These are phyloP conservation scores for Sinotaia quadrata DNA, from an alignment of 2,888 invertebrate genomes.

Conservation along the genomic window DNA sequence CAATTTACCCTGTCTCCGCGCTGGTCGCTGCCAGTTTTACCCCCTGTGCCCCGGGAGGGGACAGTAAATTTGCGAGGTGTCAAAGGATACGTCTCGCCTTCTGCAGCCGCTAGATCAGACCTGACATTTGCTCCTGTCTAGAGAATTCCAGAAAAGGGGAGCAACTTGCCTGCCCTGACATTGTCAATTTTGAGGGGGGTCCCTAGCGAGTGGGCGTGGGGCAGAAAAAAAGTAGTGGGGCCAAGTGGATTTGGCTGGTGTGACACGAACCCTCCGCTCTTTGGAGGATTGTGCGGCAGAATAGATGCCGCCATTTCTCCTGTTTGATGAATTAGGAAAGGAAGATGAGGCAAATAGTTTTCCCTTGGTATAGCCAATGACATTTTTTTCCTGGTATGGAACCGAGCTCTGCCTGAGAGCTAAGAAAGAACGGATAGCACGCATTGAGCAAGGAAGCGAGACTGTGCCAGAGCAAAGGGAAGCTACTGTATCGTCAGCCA, in stretches of 20 bases:
- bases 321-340: constrained; percentile 27
- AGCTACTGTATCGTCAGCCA: background rate
- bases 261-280: constrained; percentile 7
- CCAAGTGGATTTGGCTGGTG: constrained; percentile 21
- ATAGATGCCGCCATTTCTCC: constrained; percentile 1
- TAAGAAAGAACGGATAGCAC: background rate
- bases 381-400: constrained; percentile 1
- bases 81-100: constrained; percentile 10
- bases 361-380: constrained; percentile 8
- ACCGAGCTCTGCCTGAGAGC: background rate
- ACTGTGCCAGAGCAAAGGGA: background rate
- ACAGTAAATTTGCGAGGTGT: constrained; percentile 25
- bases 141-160: constrained; percentile 15
- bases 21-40: background rate
- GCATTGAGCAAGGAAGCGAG: background rate
- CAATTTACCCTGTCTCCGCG: background rate
- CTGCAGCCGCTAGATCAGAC: constrained; percentile 9
- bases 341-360: constrained; percentile 23
- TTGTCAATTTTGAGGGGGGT: constrained; percentile 19
- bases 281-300: background rate
- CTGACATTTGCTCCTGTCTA: constrained; percentile 16
- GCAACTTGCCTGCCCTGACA: constrained; percentile 22
- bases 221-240: background rate
- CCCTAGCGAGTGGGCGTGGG: constrained; percentile 4
- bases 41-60: constrained; percentile 11